Percentiles rank a stretch among this genome's conserved stretches.
Conservation (phyloP, 2,797 vertebrate species). For the Threskiornis aethiopicus region DNA sequence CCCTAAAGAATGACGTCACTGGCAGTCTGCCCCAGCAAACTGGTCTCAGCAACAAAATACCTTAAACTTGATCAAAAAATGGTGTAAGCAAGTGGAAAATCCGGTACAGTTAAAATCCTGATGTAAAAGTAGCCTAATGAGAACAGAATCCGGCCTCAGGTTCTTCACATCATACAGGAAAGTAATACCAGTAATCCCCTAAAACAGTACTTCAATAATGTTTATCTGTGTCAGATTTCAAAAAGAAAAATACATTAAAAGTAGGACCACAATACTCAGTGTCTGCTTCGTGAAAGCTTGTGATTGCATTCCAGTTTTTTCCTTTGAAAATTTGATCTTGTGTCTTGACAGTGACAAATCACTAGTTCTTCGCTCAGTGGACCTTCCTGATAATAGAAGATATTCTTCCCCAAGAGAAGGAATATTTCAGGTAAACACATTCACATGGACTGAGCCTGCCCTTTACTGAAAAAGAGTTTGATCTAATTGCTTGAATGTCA, state of each 20-base stretch:
- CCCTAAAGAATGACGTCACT: accelerated
- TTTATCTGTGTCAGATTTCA: conserved; percentile 30
- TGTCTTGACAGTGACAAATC: conserved; percentile 66
- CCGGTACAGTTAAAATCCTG: background rate
- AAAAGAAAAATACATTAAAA: conserved; percentile 48
- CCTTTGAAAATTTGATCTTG: conserved; percentile 62
- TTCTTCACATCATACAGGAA: background rate
- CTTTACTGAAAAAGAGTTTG: conserved; percentile 33
- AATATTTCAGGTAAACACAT: conserved; percentile 49
- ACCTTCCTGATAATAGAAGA: conserved; percentile 50
- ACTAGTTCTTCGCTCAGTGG: conserved; percentile 13
- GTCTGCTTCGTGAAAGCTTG: background rate
- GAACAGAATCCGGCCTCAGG: background rate
- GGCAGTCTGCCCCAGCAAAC: background rate
- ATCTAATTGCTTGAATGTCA: conserved; percentile 50
- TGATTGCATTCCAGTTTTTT: conserved; percentile 45
- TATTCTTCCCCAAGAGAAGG: conserved; percentile 31
- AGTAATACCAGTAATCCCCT: background rate
- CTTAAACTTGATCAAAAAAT: background rate
- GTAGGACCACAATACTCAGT: background rate
- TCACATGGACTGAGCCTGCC: background rate
- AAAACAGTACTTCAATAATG: conserved; percentile 1
- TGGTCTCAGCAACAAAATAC: background rate
- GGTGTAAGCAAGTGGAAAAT: background rate
- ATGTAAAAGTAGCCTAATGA: background rate